phyloP scores from a whole-genome alignment of 1,140 invertebrate species.

The Drosophila pseudoobscura region DNA sequence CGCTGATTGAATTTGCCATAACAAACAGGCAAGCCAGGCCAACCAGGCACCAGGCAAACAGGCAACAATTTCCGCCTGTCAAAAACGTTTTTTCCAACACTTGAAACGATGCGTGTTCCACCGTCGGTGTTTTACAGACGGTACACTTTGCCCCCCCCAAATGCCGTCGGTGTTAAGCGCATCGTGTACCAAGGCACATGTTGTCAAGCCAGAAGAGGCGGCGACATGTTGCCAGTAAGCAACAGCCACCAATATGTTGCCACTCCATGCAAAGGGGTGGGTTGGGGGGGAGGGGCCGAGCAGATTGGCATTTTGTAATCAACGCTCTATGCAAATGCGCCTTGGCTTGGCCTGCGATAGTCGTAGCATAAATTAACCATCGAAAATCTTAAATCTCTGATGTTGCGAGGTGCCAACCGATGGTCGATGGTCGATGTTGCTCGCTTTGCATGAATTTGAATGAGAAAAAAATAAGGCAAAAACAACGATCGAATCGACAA shows the following conservation, averaged over 20 bases:
- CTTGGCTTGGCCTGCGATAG: conserved; percentile 5
- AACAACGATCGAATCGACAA: conserved; percentile 53
- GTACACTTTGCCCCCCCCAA: conserved; percentile 23
- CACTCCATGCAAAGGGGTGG: neutral
- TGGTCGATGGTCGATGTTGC: conserved; percentile 28
- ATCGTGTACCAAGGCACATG: no score
- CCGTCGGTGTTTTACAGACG: conserved; percentile 18
- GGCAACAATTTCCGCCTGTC: conserved; percentile 68
- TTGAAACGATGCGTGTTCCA: conserved; percentile 30
- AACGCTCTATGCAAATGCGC: conserved; percentile 74
- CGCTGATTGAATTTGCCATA: conserved; percentile 77
- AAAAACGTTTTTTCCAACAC: conserved; percentile 68
- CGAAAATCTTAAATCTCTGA: conserved; percentile 47
- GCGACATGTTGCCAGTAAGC: conserved; percentile 35
- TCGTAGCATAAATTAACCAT: conserved; percentile 74
- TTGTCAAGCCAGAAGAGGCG: no score
- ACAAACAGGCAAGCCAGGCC: conserved; percentile 47
- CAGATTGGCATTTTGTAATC: conserved; percentile 77
- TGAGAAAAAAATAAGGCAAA: conserved; percentile 1
- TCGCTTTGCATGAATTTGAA: conserved; percentile 28
- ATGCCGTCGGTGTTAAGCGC: no score
- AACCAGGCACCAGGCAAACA: conserved; percentile 15
- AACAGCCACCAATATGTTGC: conserved; percentile 12
- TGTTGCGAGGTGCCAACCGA: conserved; percentile 17
- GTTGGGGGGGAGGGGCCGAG: conserved; percentile 18